phyloP scores from a whole-genome alignment of 2,888 invertebrate species.

The Seladonia tumulorum region DNA sequence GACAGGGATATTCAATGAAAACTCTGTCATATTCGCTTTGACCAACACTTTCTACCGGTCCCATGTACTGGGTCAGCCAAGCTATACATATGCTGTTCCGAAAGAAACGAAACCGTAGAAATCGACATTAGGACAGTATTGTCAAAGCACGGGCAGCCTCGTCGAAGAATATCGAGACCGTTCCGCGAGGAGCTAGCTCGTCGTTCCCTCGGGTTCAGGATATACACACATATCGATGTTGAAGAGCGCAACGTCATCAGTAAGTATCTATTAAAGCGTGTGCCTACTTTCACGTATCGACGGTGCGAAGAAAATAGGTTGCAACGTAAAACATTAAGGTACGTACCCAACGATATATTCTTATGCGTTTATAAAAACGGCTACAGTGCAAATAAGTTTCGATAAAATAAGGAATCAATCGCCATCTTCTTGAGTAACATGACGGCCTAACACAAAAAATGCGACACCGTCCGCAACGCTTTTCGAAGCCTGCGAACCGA shows the following conservation, averaged over 20 bases:
- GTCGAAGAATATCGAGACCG: constrained; percentile 24
- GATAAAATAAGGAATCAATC: constrained; percentile 44
- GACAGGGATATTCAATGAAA: background rate
- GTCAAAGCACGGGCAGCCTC: constrained; percentile 62
- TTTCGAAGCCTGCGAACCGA: background rate
- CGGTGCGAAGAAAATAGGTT: constrained; percentile 49
- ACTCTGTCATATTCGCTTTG: background rate
- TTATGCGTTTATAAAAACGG: constrained; percentile 50
- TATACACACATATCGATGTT: constrained; percentile 6
- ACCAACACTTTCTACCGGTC: background rate
- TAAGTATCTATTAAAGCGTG: constrained; percentile 52
- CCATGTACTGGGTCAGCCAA: background rate
- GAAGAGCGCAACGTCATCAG: constrained; percentile 40
- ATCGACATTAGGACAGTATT: constrained; percentile 53
- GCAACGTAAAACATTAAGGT: constrained; percentile 45
- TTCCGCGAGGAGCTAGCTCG: constrained; percentile 18
- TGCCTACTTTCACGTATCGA: constrained; percentile 38
- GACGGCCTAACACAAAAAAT: constrained; percentile 18
- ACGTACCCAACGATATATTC: constrained; percentile 60
- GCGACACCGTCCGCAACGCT: constrained; percentile 7
- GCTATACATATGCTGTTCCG: too few relatives aligned
- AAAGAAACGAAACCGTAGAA: background rate
- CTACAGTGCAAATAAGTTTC: constrained; percentile 57
- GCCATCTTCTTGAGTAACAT: constrained; percentile 61
- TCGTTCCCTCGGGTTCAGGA: constrained; percentile 8